Conservation (phyloP, 2,797 vertebrate genomes). For the Sarcoramphus papa region DNA sequence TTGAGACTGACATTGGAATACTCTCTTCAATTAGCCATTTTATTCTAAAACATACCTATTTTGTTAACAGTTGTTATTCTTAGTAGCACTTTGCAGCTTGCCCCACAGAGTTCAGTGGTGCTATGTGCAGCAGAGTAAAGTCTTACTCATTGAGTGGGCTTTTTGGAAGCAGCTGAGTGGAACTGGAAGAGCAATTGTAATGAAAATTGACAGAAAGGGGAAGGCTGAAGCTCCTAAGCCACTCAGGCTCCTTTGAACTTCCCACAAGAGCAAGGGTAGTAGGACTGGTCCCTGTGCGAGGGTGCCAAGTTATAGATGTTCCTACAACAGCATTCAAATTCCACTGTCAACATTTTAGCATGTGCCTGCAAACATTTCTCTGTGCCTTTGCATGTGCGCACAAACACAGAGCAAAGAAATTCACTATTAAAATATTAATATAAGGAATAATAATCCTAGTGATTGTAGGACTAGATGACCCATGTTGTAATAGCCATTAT, state of each 20-base stretch:
- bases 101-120: fast-evolving
- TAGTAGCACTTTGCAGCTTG: neutral
- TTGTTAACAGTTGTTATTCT: neutral
- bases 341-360: neutral
- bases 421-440: neutral
- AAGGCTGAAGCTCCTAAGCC: neutral
- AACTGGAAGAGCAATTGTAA: neutral
- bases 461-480: neutral
- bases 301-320: neutral
- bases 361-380: neutral
- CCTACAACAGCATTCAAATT: neutral
- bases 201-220: neutral
- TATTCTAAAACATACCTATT: neutral
- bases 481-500: neutral
- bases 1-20: neutral
- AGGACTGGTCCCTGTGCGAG: neutral
- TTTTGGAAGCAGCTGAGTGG: neutral
- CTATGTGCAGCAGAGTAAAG: neutral
- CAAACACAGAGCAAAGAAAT: neutral
- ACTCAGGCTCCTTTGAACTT: neutral
- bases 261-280: neutral
- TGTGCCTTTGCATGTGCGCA: neutral
- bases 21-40: neutral
- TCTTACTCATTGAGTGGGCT: neutral
- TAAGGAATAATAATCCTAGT: neutral